Evolutionary conservation across 2,888 invertebrate species (phyloP).

Genomic region (Eupelmus urozonus): DNA sequence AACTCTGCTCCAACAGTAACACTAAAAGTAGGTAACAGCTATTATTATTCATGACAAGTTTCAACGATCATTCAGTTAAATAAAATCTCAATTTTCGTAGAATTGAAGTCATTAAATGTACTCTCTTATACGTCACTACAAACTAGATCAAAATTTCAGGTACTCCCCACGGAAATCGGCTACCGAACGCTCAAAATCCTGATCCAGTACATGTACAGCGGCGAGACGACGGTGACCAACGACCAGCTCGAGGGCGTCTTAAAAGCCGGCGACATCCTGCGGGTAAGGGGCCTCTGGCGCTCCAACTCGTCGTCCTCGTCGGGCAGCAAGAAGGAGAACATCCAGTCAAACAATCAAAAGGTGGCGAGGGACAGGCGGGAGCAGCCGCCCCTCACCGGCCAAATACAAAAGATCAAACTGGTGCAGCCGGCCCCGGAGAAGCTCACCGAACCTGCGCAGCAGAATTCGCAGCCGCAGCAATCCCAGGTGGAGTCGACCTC

Average conservation of each 20-base stretch:
- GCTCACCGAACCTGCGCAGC: slow-evolving; percentile 61
- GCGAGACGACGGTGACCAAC: slow-evolving; percentile 90
- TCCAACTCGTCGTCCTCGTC: slow-evolving; percentile 66
- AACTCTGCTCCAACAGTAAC: no score
- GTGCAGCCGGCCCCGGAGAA: slow-evolving; percentile 71
- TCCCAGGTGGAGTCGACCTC: slow-evolving; percentile 60
- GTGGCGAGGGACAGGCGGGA: slow-evolving; percentile 78
- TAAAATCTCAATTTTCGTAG: no score
- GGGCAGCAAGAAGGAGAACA: slow-evolving; percentile 70
- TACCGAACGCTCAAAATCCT: slow-evolving; percentile 88
- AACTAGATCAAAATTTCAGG: no score
- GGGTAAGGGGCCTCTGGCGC: slow-evolving; percentile 89
- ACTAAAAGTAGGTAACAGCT: no score
- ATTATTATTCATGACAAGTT: no score
- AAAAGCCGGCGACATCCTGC: slow-evolving; percentile 88
- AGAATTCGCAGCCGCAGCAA: slow-evolving; percentile 10
- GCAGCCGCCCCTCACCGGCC: slow-evolving; percentile 67
- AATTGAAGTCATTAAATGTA: no score
- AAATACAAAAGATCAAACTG: slow-evolving; percentile 74
- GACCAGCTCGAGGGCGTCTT: slow-evolving; percentile 89
- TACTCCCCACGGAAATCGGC: slow-evolving; percentile 89
- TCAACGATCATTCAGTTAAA: no score
- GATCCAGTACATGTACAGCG: slow-evolving; percentile 92
- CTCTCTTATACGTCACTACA: no score
- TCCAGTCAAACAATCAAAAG: slow-evolving; percentile 78